A percentile compares a stretch with the other conserved stretches of the same genome.
phyloP scores from a whole-genome alignment of 2,888 invertebrate genomes.

The Dasypogon diadema region DNA sequence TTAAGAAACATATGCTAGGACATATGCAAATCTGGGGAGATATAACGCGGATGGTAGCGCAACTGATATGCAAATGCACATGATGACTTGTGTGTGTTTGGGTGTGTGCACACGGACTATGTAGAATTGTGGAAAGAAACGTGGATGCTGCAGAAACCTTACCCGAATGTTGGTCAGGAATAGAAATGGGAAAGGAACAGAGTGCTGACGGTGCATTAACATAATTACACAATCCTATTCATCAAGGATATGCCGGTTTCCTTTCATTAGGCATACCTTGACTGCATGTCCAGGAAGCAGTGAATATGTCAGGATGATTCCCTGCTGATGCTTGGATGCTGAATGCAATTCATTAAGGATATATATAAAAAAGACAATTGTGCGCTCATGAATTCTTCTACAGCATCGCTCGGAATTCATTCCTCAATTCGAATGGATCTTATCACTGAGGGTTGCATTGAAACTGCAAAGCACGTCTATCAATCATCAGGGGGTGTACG shows the following conservation, averaged over 20 bases:
- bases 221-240: conserved; percentile 46
- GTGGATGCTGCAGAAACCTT: background rate
- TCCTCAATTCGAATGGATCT: background rate
- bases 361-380: conserved; percentile 16
- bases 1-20: too few species aligned
- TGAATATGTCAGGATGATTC: conserved; percentile 1
- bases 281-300: conserved; percentile 15
- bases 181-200: conserved; percentile 9
- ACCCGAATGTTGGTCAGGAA: background rate
- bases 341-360: conserved; percentile 40
- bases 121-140: conserved; percentile 11
- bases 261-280: background rate
- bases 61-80: conserved; percentile 46
- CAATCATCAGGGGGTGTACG: conserved; percentile 32
- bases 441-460: background rate
- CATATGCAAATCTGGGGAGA: too few species aligned
- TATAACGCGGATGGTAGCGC: too few species aligned
- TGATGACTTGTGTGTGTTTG: background rate
- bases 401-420: too few species aligned
- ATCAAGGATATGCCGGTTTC: conserved; percentile 29
- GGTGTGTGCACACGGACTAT: background rate
- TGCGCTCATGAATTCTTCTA: conserved; percentile 2
- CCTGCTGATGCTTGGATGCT: background rate
- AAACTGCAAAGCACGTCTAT: conserved; percentile 13
- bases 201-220: conserved; percentile 34